These are phyloP conservation scores for Castor canadensis DNA, from an alignment of 2,113 vertebrate genomes.

Conservation along the genomic window DNA sequence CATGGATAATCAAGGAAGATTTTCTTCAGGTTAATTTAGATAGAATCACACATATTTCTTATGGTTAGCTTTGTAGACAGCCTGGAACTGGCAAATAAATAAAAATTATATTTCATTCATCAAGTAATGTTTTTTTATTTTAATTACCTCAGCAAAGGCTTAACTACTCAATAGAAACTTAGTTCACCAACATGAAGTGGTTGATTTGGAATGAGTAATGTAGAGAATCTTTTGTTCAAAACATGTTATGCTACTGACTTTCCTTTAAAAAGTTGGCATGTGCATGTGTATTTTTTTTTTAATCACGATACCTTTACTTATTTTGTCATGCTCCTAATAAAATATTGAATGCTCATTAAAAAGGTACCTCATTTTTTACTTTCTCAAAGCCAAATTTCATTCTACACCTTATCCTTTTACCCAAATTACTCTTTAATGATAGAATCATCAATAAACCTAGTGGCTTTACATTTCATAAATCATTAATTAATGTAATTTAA, in stretches of 20 bases:
- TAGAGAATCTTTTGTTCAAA: not conserved
- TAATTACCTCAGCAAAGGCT: not conserved
- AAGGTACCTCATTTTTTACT: constrained; percentile 34
- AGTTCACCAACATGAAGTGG: not conserved
- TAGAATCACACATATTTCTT: not conserved
- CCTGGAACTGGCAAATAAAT: not conserved
- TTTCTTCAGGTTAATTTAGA: not conserved
- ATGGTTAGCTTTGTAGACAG: not conserved
- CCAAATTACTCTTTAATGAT: not conserved
- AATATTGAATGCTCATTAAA: not conserved
- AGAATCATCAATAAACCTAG: not conserved
- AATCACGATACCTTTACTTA: not conserved
- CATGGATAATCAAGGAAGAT: not conserved
- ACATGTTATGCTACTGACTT: not conserved
- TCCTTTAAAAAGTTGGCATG: not conserved
- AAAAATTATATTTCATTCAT: not conserved
- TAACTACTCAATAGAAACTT: not conserved
- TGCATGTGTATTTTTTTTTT: not conserved
- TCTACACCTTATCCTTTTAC: not conserved
- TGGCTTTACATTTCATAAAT: constrained; percentile 28
- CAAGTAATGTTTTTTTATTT: not conserved
- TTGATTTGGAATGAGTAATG: not conserved
- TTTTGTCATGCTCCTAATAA: constrained; percentile 31
- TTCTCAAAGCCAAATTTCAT: not conserved
- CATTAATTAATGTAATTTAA: constrained; percentile 22